A percentile compares a stretch with the other conserved stretches of the same genome.
phyloP scores from a whole-genome alignment of 2,888 invertebrate genomes.

The Ormyrus thymus region DNA sequence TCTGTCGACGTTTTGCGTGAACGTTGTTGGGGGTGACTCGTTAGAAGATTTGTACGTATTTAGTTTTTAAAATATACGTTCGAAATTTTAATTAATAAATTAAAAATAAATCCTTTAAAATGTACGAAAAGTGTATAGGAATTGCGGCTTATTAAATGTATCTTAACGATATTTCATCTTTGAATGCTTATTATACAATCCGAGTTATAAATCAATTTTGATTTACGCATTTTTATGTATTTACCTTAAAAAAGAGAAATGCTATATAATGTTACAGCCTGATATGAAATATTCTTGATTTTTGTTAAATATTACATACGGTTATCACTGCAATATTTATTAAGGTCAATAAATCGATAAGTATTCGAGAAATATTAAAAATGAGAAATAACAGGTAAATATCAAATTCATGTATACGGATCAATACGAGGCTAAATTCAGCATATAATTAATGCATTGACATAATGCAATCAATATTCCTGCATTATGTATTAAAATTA shows the following conservation, averaged over 20 bases:
- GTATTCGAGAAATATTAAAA: constrained; percentile 20
- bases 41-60: too few species aligned
- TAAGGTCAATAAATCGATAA: constrained; percentile 8
- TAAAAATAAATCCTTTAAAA: too few species aligned
- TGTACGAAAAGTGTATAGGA: too few species aligned
- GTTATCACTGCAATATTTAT: background rate
- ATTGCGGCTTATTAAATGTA: too few species aligned
- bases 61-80: too few species aligned
- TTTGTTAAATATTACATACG: background rate
- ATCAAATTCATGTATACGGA: background rate
- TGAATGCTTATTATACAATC: too few species aligned
- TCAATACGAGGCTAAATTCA: constrained; percentile 24
- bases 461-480: constrained; percentile 31
- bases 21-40: too few species aligned
- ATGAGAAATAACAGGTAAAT: constrained; percentile 8
- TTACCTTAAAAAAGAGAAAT: background rate
- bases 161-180: too few species aligned
- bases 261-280: background rate
- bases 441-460: constrained; percentile 42
- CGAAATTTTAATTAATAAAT: too few species aligned
- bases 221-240: constrained; percentile 29
- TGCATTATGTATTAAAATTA: constrained; percentile 11
- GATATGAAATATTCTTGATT: background rate
- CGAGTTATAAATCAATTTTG: constrained; percentile 27
- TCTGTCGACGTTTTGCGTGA: too few species aligned